Percentiles rank a stretch among this genome's conserved stretches.
These are phyloP conservation scores for Xanthorhoe spadicearia DNA, from an alignment of 2,888 invertebrate genomes.

Conservation along the genomic window DNA sequence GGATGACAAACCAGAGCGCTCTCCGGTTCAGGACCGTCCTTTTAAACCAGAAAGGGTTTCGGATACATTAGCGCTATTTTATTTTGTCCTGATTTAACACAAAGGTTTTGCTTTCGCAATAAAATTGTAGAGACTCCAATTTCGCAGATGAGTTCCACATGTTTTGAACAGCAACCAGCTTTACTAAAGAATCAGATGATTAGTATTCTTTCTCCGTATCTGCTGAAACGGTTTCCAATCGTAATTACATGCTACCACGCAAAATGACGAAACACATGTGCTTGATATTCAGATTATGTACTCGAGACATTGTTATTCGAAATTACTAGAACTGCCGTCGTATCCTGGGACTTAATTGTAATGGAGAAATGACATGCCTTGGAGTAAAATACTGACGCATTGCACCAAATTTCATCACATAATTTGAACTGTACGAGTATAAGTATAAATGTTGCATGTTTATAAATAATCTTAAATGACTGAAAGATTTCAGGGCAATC, in stretches of 20 bases:
- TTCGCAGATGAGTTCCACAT: constrained; percentile 31
- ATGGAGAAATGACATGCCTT: not conserved
- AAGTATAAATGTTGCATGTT: constrained; percentile 1
- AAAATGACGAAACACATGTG: constrained; percentile 37
- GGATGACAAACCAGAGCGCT: constrained; percentile 43
- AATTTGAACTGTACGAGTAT: not conserved
- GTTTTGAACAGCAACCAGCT: constrained; percentile 32
- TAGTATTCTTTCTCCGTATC: constrained; percentile 42
- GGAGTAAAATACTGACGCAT: not conserved
- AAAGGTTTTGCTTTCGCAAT: constrained; percentile 22
- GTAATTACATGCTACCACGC: constrained; percentile 37
- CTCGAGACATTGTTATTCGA: constrained; percentile 12
- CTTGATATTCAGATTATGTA: constrained; percentile 38
- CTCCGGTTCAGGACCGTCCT: constrained; percentile 29
- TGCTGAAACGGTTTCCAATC: constrained; percentile 39
- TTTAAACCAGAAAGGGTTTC: constrained; percentile 39
- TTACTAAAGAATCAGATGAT: constrained; percentile 26
- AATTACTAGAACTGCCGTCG: not conserved
- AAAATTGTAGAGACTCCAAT: constrained; percentile 20
- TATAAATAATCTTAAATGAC: not conserved
- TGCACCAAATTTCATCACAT: not conserved
- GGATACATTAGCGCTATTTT: constrained; percentile 42
- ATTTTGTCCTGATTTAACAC: constrained; percentile 33
- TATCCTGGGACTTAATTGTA: not conserved
- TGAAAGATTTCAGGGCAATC: not conserved